Evolutionary conservation across 2,888 invertebrate species (phyloP).

Genomic region (Acleris laterana): DNA sequence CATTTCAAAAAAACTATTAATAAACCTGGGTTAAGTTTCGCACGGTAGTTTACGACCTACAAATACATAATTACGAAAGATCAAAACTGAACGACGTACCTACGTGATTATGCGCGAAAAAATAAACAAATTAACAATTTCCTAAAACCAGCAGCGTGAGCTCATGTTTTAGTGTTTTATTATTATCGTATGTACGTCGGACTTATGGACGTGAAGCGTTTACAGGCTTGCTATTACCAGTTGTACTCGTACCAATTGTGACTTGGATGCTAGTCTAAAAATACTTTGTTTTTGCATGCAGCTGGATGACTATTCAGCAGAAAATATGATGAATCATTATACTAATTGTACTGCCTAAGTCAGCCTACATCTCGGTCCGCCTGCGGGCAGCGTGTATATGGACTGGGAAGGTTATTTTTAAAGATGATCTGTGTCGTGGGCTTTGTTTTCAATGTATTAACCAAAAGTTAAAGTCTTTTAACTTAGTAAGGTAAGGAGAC

Average conservation of each 20-base stretch:
- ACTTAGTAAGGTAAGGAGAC: too few relatives aligned
- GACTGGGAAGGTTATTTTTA: not conserved
- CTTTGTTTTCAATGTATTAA: not conserved
- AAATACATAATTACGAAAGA: slow-evolving; percentile 26
- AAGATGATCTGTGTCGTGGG: not conserved
- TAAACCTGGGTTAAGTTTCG: too few relatives aligned
- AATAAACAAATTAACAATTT: slow-evolving; percentile 22
- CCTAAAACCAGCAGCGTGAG: slow-evolving; percentile 9
- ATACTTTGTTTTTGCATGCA: slow-evolving; percentile 5
- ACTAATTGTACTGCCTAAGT: not conserved
- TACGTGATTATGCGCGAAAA: slow-evolving; percentile 14
- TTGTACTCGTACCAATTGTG: slow-evolving; percentile 1
- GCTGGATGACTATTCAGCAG: slow-evolving; percentile 7
- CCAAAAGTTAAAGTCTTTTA: too few relatives aligned
- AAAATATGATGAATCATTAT: slow-evolving; percentile 13
- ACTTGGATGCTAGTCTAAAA: slow-evolving; percentile 9
- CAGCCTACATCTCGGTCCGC: not conserved
- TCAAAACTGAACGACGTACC: slow-evolving; percentile 23
- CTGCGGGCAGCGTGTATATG: not conserved
- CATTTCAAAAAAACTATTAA: too few relatives aligned
- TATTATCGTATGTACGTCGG: not conserved
- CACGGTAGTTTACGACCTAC: slow-evolving; percentile 11
- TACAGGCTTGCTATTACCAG: slow-evolving; percentile 1
- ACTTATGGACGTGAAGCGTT: slow-evolving; percentile 7
- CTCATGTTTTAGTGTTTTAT: not conserved